phyloP scores from a whole-genome alignment of 2,113 vertebrate genomes.

The Antigone vipio region DNA sequence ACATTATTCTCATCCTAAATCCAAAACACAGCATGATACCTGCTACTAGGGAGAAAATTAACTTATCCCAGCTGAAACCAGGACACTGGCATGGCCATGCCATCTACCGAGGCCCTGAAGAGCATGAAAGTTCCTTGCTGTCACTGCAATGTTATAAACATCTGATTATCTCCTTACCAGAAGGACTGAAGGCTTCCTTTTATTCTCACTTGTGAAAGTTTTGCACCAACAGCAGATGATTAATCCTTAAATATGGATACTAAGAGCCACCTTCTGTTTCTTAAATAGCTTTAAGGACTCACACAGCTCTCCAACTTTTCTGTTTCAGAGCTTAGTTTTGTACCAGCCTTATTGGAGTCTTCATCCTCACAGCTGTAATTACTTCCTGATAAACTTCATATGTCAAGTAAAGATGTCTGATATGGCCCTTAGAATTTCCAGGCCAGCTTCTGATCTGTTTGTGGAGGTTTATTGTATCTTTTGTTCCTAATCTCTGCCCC shows the following conservation, averaged over 20 bases:
- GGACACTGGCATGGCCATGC: not conserved
- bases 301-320: not conserved
- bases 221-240: not conserved
- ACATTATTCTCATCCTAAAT: too few relatives aligned
- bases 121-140: not conserved
- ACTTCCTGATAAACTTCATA: not conserved
- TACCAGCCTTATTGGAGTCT: not conserved
- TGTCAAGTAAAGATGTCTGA: not conserved
- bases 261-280: constrained; percentile 25
- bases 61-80: too few relatives aligned
- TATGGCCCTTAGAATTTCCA: not conserved
- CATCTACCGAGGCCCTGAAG: not conserved
- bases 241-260: not conserved
- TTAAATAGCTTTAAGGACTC: not conserved
- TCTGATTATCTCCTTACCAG: not conserved
- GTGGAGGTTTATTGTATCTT: not conserved
- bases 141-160: not conserved
- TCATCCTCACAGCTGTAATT: not conserved
- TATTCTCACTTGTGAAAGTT: not conserved
- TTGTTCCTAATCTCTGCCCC: not conserved
- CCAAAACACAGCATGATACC: too few relatives aligned
- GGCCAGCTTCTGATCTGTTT: not conserved
- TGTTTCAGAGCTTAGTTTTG: not conserved
- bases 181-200: not conserved
- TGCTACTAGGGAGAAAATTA: too few relatives aligned